phyloP scores from a whole-genome alignment of 2,797 vertebrate species.

The Nannoperca australis region DNA sequence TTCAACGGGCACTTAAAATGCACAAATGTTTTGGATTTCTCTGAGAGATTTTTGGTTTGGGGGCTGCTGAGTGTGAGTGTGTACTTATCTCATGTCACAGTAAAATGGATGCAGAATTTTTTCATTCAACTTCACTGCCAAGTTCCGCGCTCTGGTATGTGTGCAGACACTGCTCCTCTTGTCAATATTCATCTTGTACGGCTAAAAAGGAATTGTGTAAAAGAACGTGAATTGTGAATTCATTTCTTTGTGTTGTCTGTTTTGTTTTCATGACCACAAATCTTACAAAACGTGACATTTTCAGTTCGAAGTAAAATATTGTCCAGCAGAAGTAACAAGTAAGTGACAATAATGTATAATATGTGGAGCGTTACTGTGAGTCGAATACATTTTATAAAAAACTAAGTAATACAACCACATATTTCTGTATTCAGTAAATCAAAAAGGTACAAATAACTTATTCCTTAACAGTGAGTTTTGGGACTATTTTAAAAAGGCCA shows the following conservation, averaged over 20 bases:
- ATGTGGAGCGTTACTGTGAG: not conserved
- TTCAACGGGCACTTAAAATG: constrained; percentile 33
- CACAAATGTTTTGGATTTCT: constrained; percentile 14
- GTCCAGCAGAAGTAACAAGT: constrained; percentile 9
- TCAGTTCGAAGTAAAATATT: constrained; percentile 19
- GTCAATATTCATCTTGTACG: constrained; percentile 6
- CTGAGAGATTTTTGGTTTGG: constrained; percentile 19
- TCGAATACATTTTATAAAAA: constrained; percentile 3
- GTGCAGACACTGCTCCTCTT: constrained; percentile 16
- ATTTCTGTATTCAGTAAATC: constrained; percentile 35
- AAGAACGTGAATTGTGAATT: constrained; percentile 32
- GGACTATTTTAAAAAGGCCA: constrained; percentile 27
- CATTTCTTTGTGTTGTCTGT: constrained; percentile 13
- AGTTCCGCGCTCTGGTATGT: constrained; percentile 15
- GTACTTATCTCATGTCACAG: constrained; percentile 1
- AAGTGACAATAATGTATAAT: constrained; percentile 22
- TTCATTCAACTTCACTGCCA: constrained; percentile 5
- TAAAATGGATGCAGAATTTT: constrained; percentile 18
- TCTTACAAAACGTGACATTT: constrained; percentile 17
- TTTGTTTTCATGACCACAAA: constrained; percentile 2
- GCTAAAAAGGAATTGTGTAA: constrained; percentile 30
- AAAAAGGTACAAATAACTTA: constrained; percentile 33
- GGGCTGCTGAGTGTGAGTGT: constrained; percentile 19
- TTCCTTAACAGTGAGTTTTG: constrained; percentile 10
- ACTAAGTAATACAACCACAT: constrained; percentile 17